These are phyloP conservation scores for Ridgeia piscesae DNA, from an alignment of 1,140 invertebrate genomes.

Conservation along the genomic window DNA sequence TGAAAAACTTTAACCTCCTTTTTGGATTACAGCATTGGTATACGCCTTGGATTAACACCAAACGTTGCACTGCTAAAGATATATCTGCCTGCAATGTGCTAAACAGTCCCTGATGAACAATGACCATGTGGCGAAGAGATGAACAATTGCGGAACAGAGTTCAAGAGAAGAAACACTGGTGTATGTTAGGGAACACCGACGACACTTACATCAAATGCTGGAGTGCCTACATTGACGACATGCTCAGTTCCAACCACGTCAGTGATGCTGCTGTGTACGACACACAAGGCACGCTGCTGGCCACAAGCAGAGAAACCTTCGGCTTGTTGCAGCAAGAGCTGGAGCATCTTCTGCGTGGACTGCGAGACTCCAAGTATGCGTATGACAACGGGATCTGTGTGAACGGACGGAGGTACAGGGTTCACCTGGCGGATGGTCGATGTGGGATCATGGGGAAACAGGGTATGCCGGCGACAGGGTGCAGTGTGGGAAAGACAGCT, in stretches of 20 bases:
- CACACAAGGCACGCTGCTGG: not conserved
- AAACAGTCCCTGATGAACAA: not conserved
- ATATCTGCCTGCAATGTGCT: not conserved
- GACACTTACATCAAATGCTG: not conserved
- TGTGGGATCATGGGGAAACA: constrained; percentile 12
- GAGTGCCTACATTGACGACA: not conserved
- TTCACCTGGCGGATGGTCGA: not conserved
- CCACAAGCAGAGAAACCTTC: not conserved
- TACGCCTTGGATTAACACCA: not conserved
- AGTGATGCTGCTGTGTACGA: constrained; percentile 3
- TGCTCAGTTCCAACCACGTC: constrained; percentile 7
- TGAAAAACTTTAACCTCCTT: too few species aligned
- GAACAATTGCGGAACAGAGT: not conserved
- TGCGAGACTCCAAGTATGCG: not conserved
- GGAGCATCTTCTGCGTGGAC: not conserved
- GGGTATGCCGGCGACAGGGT: constrained; percentile 8
- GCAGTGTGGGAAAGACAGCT: not conserved
- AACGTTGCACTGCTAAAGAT: not conserved
- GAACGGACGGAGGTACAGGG: constrained; percentile 9
- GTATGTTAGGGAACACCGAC: not conserved
- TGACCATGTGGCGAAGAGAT: not conserved
- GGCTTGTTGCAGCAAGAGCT: not conserved
- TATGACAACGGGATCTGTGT: not conserved
- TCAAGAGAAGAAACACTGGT: not conserved
- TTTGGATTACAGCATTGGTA: not conserved